Conservation (phyloP, 2,888 invertebrate genomes). For the Cylindroiulus punctatus region DNA sequence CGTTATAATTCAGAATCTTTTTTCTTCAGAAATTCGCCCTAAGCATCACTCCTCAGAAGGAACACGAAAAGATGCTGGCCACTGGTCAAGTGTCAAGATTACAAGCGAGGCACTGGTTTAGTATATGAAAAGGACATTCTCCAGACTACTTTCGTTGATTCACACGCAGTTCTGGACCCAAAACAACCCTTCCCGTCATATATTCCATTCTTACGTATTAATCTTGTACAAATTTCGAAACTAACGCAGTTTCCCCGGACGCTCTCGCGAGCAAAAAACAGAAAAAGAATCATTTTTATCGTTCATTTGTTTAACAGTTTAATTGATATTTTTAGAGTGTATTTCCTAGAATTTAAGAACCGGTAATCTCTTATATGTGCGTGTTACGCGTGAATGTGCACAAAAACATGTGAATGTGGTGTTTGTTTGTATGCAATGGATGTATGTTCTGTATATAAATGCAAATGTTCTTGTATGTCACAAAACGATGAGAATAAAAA, state of each 20-base stretch:
- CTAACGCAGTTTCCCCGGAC: background rate
- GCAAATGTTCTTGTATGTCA: slow-evolving; percentile 10
- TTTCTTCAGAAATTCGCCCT: slow-evolving; percentile 53
- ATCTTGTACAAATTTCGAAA: slow-evolving; percentile 4
- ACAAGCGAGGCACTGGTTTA: slow-evolving; percentile 39
- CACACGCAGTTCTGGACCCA: slow-evolving; percentile 14
- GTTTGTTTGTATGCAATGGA: slow-evolving; percentile 48
- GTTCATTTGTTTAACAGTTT: slow-evolving; percentile 32
- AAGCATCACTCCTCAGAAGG: slow-evolving; percentile 53
- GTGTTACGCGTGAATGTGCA: slow-evolving; percentile 23
- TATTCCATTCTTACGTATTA: slow-evolving; percentile 32
- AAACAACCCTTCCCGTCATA: background rate
- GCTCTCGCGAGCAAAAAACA: background rate
- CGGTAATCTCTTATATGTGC: slow-evolving; percentile 25
- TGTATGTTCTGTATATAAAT: slow-evolving; percentile 49
- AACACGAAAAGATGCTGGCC: slow-evolving; percentile 19
- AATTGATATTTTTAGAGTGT: slow-evolving; percentile 25
- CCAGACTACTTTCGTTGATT: background rate
- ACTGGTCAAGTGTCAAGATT: slow-evolving; percentile 52
- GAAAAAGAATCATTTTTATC: background rate
- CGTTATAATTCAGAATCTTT: no score
- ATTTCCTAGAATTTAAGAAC: background rate
- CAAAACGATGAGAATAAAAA: slow-evolving; percentile 2
- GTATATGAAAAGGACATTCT: background rate
- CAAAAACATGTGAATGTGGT: slow-evolving; percentile 19